These are phyloP conservation scores for Galagoides demidoff DNA, from an alignment of 2,797 vertebrate genomes.

Conservation along the genomic window DNA sequence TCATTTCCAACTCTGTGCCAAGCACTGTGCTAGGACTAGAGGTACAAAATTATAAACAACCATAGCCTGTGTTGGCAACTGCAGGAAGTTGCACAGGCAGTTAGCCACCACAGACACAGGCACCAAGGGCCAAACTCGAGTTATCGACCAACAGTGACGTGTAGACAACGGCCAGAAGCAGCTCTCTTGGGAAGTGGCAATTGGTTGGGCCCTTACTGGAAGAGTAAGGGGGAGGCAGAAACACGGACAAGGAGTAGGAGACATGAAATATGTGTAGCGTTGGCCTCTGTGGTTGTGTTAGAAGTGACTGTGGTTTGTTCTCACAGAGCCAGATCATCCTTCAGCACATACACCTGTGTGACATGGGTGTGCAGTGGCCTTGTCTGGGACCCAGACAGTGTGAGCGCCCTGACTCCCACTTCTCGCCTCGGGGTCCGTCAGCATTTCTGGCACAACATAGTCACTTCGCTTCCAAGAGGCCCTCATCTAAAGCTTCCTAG, in stretches of 20 bases:
- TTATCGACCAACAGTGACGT: not conserved
- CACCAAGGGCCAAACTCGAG: not conserved
- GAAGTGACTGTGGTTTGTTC: not conserved
- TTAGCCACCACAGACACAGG: not conserved
- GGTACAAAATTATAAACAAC: not conserved
- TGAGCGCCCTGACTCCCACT: accelerated
- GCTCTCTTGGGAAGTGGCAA: not conserved
- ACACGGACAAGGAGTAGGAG: accelerated
- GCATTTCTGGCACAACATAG: not conserved
- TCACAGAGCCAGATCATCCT: accelerated
- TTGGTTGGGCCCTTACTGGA: not conserved
- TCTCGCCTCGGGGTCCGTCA: accelerated
- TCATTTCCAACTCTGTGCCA: not conserved
- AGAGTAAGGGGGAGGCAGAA: not conserved
- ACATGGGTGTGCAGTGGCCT: no score
- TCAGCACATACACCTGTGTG: accelerated
- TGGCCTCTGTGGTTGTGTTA: accelerated
- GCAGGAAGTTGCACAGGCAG: not conserved
- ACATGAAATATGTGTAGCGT: accelerated
- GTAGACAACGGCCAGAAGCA: no score
- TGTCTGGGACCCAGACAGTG: not conserved
- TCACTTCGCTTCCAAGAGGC: accelerated
- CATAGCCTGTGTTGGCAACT: not conserved
- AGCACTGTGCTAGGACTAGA: not conserved
- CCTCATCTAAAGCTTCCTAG: not conserved